Evolutionary conservation across 2,888 invertebrate genomes (phyloP), one percentile per base, ranked within the genome.

Genomic region (Deroplatys truncata): DNA sequence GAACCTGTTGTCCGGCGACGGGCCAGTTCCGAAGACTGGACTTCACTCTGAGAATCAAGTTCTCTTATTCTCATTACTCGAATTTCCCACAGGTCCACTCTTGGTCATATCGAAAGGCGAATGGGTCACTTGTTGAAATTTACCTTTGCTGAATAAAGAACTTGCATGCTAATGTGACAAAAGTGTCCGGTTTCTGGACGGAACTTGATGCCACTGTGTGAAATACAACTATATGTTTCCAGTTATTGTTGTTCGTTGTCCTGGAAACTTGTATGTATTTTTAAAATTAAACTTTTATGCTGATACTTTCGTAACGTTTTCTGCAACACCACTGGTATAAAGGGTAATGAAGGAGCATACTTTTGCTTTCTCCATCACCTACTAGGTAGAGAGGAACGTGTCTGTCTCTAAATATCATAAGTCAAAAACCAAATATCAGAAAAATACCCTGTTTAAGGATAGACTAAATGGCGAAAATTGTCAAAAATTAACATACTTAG

Each of bases 41-140:
- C 56, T 7, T 20, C 56, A 72, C 56, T 72, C 20, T 5, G 56
- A 25, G 7, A 72, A 20, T 72, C 56, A 72, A 72, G 56, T 72
- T 72, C 86, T 25, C 20, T n/a, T 72, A 83, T 82, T 20, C 82
- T 35, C 83, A 87, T 87, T 87, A 87, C 87, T 87, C 82, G 87
- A 87, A 87, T 87, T 87, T 87, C 87, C 87, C 87, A 87, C 87
- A 87, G 82, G 28, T 87, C 87, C 82, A 35, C 35, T 28, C 86
- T 86, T 72, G 56, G 56, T 72, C 56, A 72, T 20, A 25, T 20
- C 25, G 20, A 72, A 72, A 72, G 56, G 20, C 56, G 25, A 25
- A 72, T 72, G 56, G 56, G 56, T 72, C 56, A 72, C 20, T 72
- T 72, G 56, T 25, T 25, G 20, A 72, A 72, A 72, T 72, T 72